Conservation (phyloP, 1,140 invertebrate species). For the Sminthurides bifidus region DNA sequence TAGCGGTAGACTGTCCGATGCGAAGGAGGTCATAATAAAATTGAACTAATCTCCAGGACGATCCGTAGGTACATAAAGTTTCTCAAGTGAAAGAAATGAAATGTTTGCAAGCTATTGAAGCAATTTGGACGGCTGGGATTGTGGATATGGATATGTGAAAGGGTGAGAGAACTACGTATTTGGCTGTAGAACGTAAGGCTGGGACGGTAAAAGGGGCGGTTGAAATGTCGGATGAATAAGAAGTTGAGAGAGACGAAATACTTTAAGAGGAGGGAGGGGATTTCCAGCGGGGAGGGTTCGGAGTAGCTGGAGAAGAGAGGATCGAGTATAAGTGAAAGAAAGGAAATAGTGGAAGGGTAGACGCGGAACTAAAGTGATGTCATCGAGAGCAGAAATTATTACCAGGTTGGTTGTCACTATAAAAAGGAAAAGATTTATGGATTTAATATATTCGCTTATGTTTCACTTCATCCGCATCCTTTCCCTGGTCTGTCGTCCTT, state of each 20-base stretch:
- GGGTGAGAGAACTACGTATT: no score
- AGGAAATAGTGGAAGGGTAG: neutral
- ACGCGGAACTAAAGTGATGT: conserved; percentile 12
- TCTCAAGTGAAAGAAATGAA: no score
- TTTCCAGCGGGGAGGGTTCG: no score
- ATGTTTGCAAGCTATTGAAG: no score
- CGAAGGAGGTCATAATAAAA: no score
- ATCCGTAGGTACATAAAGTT: no score
- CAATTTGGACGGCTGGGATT: no score
- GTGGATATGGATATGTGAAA: no score
- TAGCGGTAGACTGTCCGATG: no score
- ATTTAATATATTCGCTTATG: conserved; percentile 14
- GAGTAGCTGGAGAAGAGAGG: neutral
- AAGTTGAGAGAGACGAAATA: conserved; percentile 5
- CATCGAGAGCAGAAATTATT: conserved; percentile 11
- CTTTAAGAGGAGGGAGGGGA: neutral
- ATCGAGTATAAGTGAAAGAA: neutral
- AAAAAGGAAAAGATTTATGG: conserved; percentile 11
- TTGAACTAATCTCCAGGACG: no score
- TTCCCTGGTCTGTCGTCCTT: neutral
- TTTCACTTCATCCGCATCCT: conserved; percentile 7
- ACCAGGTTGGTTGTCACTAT: conserved; percentile 11
- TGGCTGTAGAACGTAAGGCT: no score
- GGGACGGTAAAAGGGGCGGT: no score
- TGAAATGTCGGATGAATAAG: neutral